phyloP scores from a whole-genome alignment of 2,888 invertebrate genomes.

The Trichopria drosophilae region DNA sequence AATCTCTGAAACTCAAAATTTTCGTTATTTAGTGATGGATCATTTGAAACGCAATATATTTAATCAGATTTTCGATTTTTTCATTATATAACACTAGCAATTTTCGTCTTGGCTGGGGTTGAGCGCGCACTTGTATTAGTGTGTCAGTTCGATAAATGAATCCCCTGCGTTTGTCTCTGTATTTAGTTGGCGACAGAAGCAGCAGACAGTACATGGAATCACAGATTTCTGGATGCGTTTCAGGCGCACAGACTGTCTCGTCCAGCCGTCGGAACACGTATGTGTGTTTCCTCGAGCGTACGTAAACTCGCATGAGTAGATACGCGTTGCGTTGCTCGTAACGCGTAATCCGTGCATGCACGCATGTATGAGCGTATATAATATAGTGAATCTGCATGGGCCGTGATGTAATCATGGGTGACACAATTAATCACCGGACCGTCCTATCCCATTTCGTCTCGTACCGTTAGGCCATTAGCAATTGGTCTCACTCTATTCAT shows the following conservation, averaged over 20 bases:
- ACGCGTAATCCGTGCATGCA: slow-evolving; percentile 37
- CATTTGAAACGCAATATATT: too few relatives aligned
- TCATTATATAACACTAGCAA: too few relatives aligned
- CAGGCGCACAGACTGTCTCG: slow-evolving; percentile 11
- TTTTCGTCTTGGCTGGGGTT: too few relatives aligned
- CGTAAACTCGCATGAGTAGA: slow-evolving; percentile 41
- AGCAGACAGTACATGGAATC: not conserved
- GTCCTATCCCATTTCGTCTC: slow-evolving; percentile 35
- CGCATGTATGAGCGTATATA: slow-evolving; percentile 39
- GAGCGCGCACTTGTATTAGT: too few relatives aligned
- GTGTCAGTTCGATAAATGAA: too few relatives aligned
- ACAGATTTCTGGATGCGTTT: not conserved
- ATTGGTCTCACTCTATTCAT: slow-evolving; percentile 32
- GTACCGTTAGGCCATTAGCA: slow-evolving; percentile 47
- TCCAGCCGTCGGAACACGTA: slow-evolving; percentile 14
- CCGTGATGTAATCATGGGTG: slow-evolving; percentile 53
- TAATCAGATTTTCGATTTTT: too few relatives aligned
- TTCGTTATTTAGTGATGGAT: too few relatives aligned
- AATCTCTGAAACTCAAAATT: too few relatives aligned
- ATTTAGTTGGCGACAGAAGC: slow-evolving; percentile 1
- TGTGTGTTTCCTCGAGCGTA: slow-evolving; percentile 33
- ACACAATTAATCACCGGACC: slow-evolving; percentile 55
- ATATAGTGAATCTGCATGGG: slow-evolving; percentile 42
- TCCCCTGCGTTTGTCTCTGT: too few relatives aligned
- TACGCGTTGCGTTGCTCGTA: slow-evolving; percentile 42